Evolutionary conservation across 2,888 invertebrate species (phyloP).

Genomic region (Abrostola tripartita): DNA sequence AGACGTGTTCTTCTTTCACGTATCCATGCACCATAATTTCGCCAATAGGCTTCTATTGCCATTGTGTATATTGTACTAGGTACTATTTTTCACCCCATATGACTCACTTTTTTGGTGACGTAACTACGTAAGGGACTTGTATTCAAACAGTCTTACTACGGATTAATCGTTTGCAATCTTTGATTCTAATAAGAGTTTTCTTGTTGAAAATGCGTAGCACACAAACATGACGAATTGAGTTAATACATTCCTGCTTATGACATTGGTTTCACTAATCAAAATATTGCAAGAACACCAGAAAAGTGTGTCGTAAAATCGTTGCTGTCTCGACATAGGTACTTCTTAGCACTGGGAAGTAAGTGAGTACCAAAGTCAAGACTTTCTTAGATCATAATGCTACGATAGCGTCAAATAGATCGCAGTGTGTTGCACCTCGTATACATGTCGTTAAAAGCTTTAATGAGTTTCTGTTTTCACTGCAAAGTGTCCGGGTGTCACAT

Average conservation of each 20-base stretch:
- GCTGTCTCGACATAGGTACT: constrained; percentile 58
- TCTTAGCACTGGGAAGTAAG: constrained; percentile 50
- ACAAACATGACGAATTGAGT: too few species aligned
- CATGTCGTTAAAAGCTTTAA: constrained; percentile 75
- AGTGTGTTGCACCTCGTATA: constrained; percentile 66
- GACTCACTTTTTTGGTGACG: too few species aligned
- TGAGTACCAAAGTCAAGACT: constrained; percentile 53
- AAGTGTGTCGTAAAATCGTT: constrained; percentile 56
- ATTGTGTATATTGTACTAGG: too few species aligned
- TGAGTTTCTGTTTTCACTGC: constrained; percentile 77
- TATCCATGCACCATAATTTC: too few species aligned
- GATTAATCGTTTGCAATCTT: too few species aligned
- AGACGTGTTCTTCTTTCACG: too few species aligned
- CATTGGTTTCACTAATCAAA: constrained; percentile 50
- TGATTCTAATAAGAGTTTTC: too few species aligned
- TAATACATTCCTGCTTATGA: constrained; percentile 40
- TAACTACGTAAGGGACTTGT: too few species aligned
- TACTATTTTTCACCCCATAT: too few species aligned
- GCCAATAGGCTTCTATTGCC: too few species aligned
- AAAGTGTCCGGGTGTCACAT: constrained; percentile 70
- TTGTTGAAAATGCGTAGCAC: too few species aligned
- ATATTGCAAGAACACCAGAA: constrained; percentile 45
- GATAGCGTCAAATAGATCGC: constrained; percentile 69
- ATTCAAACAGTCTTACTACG: too few species aligned
- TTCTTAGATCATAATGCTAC: constrained; percentile 63